phyloP scores from a whole-genome alignment of 2,797 vertebrate genomes.

The Erethizon dorsatum region DNA sequence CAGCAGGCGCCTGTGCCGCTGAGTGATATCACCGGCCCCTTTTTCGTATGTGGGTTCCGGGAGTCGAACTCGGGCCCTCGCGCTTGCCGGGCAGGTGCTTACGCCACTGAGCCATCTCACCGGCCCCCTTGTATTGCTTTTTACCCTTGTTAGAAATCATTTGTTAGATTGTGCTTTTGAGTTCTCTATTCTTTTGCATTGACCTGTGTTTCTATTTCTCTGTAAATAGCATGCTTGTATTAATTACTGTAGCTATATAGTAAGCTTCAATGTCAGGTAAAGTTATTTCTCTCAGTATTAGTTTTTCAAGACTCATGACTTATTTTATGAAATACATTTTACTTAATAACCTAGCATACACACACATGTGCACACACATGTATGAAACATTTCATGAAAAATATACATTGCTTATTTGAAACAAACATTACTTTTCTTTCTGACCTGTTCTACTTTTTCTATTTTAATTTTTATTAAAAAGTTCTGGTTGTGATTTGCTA shows the following conservation, averaged over 20 bases:
- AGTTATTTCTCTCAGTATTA: neutral
- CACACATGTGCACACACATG: neutral
- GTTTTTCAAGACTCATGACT: neutral
- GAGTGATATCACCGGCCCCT: too few relatives aligned
- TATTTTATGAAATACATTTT: conserved; percentile 36
- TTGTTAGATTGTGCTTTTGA: neutral
- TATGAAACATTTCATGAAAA: conserved; percentile 16
- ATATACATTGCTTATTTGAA: neutral
- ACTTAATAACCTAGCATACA: neutral
- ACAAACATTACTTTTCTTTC: neutral
- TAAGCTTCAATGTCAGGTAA: neutral
- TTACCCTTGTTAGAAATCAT: neutral
- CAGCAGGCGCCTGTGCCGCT: too few relatives aligned
- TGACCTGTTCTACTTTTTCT: neutral
- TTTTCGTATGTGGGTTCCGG: too few relatives aligned
- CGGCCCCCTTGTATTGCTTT: too few relatives aligned
- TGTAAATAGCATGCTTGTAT: neutral
- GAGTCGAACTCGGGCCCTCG: too few relatives aligned
- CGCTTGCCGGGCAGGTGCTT: too few relatives aligned
- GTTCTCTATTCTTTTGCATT: neutral
- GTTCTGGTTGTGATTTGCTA: neutral
- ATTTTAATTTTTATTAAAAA: conserved; percentile 28
- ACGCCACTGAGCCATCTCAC: too few relatives aligned
- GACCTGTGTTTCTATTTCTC: neutral
- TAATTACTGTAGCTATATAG: neutral